phyloP scores from a whole-genome alignment of 2,888 invertebrate genomes.

The Liposcelis brunnea region DNA sequence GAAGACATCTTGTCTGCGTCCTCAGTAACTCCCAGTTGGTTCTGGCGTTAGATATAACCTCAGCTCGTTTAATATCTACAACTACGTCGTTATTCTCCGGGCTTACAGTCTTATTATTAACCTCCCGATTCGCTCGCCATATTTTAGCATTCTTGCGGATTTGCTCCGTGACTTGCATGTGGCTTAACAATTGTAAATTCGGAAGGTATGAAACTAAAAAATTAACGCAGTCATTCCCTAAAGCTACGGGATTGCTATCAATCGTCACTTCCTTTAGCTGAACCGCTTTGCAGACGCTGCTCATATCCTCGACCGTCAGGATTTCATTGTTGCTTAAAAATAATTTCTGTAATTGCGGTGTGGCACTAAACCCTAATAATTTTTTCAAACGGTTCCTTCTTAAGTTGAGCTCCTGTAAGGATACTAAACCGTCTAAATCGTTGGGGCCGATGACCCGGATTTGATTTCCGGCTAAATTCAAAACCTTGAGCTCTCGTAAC shows the following conservation, averaged over 20 bases:
- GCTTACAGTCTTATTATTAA: constrained; percentile 43
- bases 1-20: constrained; percentile 36
- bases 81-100: constrained; percentile 37
- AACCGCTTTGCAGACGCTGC: constrained; percentile 57
- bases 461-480: constrained; percentile 86
- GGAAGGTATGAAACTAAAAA: constrained; percentile 67
- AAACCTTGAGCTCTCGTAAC: constrained; percentile 63
- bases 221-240: constrained; percentile 64
- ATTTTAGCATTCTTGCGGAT: constrained; percentile 59
- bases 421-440: constrained; percentile 60
- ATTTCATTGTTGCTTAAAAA: constrained; percentile 71
- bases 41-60: constrained; percentile 67
- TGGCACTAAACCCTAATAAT: constrained; percentile 61
- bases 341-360: constrained; percentile 55
- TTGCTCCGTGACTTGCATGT: constrained; percentile 43
- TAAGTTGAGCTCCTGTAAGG: constrained; percentile 73
- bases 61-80: constrained; percentile 49
- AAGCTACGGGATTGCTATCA: constrained; percentile 67
- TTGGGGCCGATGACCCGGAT: constrained; percentile 56
- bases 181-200: constrained; percentile 50
- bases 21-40: constrained; percentile 73
- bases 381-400: constrained; percentile 69
- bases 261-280: constrained; percentile 68
- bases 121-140: constrained; percentile 63
- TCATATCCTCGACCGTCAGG: constrained; percentile 67